Evolutionary conservation across 1,140 invertebrate genomes (phyloP), one percentile per base, ranked within the genome.

Genomic region (Pectinophora gossypiella): DNA sequence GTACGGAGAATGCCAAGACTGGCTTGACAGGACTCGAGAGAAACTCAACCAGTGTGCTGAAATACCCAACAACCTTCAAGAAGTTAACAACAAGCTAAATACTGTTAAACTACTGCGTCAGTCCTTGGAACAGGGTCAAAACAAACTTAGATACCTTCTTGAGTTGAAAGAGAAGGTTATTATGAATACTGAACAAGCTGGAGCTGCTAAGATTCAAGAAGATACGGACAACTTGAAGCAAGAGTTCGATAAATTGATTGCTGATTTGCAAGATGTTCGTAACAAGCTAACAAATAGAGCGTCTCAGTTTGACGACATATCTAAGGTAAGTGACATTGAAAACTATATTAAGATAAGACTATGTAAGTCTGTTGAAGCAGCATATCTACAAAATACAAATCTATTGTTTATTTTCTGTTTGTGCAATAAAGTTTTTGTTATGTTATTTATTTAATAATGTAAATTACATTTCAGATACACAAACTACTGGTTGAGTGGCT

Each of bases 91-190:
- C 51, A 95, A 96, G 74, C 71, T 98, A 0, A 94, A 95, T 61
- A 93, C 91, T 0, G 93, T 97, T 0, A 97, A 97, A 89, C 90
- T 91, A 10, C 91, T 97, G 22, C 90, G 95, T 12, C 95, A 96
- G 68, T 94, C 93, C 1, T 89, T 97, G 15, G 96, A 98, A 74
- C 95, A 97, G 68, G 96, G 95, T 0, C 95, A 97, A 70, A 97
- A 97, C 67, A 97, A 97, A 76, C 73, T 98, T 5, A 90, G 95
- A 12, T 98, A 98, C 75, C 92, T 95, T 27, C 76, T 96, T n/a
- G 96, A 98, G 68, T 83, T 98, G 0, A 97, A 97, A 79, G 96
- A 97, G 79, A 94, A 94, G 70, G 95, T 98, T 0, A 95, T 97
- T 3, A 93, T 97, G 89, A 97, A 97, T 69, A 97, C 96, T 0